phyloP scores from a whole-genome alignment of 2,797 vertebrate genomes.

The Myiothlypis chrysogaster region DNA sequence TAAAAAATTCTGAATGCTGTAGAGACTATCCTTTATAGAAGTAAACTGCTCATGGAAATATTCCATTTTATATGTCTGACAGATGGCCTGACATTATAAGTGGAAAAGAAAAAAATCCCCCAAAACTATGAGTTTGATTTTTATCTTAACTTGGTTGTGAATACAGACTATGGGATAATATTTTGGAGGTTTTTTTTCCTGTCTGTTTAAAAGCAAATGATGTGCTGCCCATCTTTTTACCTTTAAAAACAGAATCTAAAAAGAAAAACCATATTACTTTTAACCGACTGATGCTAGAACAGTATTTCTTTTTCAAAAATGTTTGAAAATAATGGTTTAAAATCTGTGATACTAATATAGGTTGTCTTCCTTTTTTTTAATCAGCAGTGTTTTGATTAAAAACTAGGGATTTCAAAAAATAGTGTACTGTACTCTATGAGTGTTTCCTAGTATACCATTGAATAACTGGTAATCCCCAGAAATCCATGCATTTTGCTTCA shows the following conservation, averaged over 20 bases:
- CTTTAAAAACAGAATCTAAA: not conserved
- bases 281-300: not conserved
- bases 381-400: not conserved
- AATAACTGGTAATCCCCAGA: not conserved
- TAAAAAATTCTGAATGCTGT: not conserved
- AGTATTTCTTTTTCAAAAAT: not conserved
- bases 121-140: not conserved
- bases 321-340: not conserved
- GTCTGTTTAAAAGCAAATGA: not conserved
- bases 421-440: not conserved
- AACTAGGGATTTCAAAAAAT: accelerated
- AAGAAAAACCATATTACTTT: not conserved
- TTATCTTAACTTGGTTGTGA: not conserved
- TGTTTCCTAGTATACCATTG: not conserved
- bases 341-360: not conserved
- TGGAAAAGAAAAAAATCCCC: not conserved
- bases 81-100: not conserved
- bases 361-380: not conserved
- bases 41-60: slow-evolving; percentile 40
- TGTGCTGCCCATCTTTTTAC: not conserved
- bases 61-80: not conserved
- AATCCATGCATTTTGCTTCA: not conserved
- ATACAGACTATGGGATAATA: not conserved
- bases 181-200: not conserved
- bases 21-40: not conserved